phyloP scores from a whole-genome alignment of 2,113 vertebrate species.

The Naja naja region DNA sequence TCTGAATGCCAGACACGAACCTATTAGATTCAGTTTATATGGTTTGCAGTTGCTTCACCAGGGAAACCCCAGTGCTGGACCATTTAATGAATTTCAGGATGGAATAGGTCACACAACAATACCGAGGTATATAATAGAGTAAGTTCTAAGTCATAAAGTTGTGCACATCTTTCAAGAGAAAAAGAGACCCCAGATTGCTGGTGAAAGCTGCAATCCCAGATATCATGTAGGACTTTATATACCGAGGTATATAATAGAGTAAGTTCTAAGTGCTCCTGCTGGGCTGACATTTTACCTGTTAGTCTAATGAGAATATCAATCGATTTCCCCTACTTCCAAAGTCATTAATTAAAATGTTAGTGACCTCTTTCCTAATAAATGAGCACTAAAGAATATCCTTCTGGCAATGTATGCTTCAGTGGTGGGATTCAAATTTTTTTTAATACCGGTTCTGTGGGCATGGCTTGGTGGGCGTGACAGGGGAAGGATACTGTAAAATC shows the following conservation, averaged over 20 bases:
- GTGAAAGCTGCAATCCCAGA: slow-evolving; percentile 12
- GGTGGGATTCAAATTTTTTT: too few species aligned
- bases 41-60: neutral
- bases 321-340: slow-evolving; percentile 48
- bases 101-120: neutral
- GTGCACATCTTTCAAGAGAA: slow-evolving; percentile 32
- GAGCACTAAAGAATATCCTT: slow-evolving; percentile 57
- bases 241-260: too few species aligned
- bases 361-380: slow-evolving; percentile 57
- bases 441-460: too few species aligned
- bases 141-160: slow-evolving; percentile 33
- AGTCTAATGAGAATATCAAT: slow-evolving; percentile 54
- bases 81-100: neutral
- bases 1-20: neutral
- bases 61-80: neutral
- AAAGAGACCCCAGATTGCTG: slow-evolving; percentile 38
- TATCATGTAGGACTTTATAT: slow-evolving; percentile 2
- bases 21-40: neutral
- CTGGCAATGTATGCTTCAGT: slow-evolving; percentile 8
- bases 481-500: too few species aligned
- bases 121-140: neutral
- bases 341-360: slow-evolving; percentile 60
- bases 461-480: too few species aligned
- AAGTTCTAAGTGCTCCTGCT: slow-evolving; percentile 21
- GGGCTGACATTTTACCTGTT: slow-evolving; percentile 50